Base-by-base conservation (phyloP, 2,888 invertebrate species). In the Ditylenchus weischeri region DNA sequence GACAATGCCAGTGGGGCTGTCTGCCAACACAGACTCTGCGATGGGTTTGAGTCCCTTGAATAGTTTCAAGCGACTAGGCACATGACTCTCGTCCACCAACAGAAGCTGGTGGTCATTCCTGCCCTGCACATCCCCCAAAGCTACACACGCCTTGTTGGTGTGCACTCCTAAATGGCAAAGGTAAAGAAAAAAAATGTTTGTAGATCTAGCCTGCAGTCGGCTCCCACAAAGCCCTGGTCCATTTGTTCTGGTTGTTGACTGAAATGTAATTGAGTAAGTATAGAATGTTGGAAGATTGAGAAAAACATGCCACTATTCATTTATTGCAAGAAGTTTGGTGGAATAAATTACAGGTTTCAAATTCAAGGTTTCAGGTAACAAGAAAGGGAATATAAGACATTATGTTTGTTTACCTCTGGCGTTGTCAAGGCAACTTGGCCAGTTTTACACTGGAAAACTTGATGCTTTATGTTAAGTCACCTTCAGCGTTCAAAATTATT, bases 171-270 rank as follows among this genome's bases (percentile, higher is more conserved):
- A 49, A 62, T 2, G 4, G 7, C 62, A 36, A 6, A 62, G 6
- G 23, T 36, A 59, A 11, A 15, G 4, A 29, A 29, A 6, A 23
- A 23, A 62, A 47, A 62, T 65, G 29, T 11, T 4, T 29, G 23
- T 6, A 57, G 36, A 8, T 21, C n/a, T 60, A 64, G 57, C 64
- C 62, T 1, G 73, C 72, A 29, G 60, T 38, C 36, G 74, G 76
- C 62, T 74, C 74, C 69, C 68, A 73, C 29, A 74, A 59, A 23
- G 77, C 74, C n/a, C 77, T 69, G 21, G 78, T 65, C 74, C 74
- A 73, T 71, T 69, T 68, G 50, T 66, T 73, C 18, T 74, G 64
- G 36, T 57, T 66, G 35, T 64, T 64, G 13, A 68, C 68, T 68
- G 23, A 66, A 35, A 21, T 7, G 21, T n/a, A 21, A 57, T 48